Base-by-base conservation (phyloP, 2,888 invertebrate genomes). In the Tuta absoluta region DNA sequence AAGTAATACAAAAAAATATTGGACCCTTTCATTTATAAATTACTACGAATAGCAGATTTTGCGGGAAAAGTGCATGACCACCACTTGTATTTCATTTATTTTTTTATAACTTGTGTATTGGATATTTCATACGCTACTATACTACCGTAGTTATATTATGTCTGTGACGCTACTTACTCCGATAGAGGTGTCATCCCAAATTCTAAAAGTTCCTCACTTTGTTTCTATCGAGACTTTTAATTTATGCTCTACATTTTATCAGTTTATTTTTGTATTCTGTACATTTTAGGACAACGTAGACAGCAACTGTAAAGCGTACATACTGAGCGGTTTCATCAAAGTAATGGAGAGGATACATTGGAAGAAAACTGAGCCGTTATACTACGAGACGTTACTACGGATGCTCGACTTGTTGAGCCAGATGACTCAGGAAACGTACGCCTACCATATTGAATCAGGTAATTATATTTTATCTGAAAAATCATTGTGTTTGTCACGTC, bases 381-480 rank as follows among this genome's bases (percentile, higher is more conserved):
- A 96, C 70, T 93, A 94, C 51, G 89, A 91, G 38, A 92, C 97
- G 17, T 95, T 97, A 75, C 87, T 97, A 14, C 93, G 94, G 73
- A 95, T 95, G 3, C 84, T 98, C 24, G 95, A 97, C 79, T 91
- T 97, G 80, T 89, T 98, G 10, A 95, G 96, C 62, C 94, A 95
- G 48, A 94, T 96, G 85, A 94, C 95, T 14, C 96, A 97, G 81
- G 97, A 98, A 70, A 93, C 87, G 62, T 98, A 97, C 85, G 94
- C 95, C 0, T 98, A 98, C 84, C 96, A 97, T 77, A 94, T 98
- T 65, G 95, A 96, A 70, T 95, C 94, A 91, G 96, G 96, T 95
- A 67, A 49, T 71, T 73, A 48, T 21, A 24, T 14, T 14, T 56
- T 12, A 14, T 24, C 8, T 10, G 33, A 33, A 8, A 33, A 33